These are phyloP conservation scores for Mythimna impura DNA, from an alignment of 2,888 invertebrate species.

Conservation along the genomic window DNA sequence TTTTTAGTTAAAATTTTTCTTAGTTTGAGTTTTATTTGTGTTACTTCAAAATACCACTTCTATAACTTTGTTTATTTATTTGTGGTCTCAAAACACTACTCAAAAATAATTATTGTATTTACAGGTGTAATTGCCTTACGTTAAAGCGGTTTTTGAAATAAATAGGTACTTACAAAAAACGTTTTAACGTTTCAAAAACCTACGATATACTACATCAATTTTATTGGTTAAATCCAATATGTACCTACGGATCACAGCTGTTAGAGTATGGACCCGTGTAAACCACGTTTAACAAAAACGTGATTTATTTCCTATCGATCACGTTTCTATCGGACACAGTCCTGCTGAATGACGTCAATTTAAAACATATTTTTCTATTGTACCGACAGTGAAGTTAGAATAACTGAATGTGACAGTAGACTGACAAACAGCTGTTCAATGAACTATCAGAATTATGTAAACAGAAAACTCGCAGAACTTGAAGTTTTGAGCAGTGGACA, in stretches of 20 bases:
- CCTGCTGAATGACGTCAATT: constrained; percentile 25
- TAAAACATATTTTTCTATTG: constrained; percentile 17
- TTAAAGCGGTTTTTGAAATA: too few species aligned
- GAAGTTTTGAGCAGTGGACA: too few species aligned
- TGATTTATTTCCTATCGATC: constrained; percentile 20
- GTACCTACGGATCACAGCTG: not conserved
- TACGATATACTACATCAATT: not conserved
- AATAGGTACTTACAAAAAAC: too few species aligned
- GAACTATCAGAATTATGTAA: not conserved
- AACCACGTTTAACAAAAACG: constrained; percentile 36
- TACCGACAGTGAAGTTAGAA: not conserved
- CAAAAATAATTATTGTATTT: too few species aligned
- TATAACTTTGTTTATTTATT: too few species aligned
- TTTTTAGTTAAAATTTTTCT: too few species aligned
- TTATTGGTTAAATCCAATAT: not conserved
- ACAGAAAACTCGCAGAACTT: too few species aligned
- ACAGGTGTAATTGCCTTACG: too few species aligned
- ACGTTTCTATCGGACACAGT: constrained; percentile 23
- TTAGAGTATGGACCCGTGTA: not conserved
- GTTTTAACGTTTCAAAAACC: too few species aligned
- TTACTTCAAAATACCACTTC: too few species aligned
- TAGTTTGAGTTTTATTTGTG: too few species aligned
- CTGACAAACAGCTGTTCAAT: not conserved
- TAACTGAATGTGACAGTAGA: not conserved
- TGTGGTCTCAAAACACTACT: too few species aligned